Conservation (phyloP, 2,888 invertebrate genomes). For the Amiota mariae region DNA sequence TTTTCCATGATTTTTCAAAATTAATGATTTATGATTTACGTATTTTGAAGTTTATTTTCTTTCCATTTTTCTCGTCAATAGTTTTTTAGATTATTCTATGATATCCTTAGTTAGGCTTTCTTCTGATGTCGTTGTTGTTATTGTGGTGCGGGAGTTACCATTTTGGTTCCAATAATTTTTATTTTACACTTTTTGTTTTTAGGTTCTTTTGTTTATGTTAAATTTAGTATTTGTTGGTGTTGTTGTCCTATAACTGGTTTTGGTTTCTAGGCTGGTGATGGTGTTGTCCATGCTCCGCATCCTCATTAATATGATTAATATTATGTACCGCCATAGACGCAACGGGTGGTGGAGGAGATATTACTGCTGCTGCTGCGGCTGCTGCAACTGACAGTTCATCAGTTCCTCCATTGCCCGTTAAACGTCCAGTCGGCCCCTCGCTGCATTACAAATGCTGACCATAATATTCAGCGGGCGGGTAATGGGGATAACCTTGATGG, state of each 20-base stretch:
- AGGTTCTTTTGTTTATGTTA: background rate
- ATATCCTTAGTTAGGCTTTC: constrained; percentile 24
- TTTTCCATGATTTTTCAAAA: constrained; percentile 29
- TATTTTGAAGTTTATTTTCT: constrained; percentile 29
- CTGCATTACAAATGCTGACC: constrained; percentile 90
- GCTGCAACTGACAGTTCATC: constrained; percentile 35
- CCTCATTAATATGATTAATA: background rate
- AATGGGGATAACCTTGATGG: constrained; percentile 92
- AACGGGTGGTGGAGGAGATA: background rate
- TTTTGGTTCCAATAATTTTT: background rate
- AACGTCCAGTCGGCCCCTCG: constrained; percentile 31
- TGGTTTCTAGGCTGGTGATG: constrained; percentile 59
- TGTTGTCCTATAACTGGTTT: constrained; percentile 58
- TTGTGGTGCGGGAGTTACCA: constrained; percentile 3
- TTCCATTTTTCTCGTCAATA: constrained; percentile 22
- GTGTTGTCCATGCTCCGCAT: constrained; percentile 26
- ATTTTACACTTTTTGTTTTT: background rate
- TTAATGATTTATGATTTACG: constrained; percentile 6
- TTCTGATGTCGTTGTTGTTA: constrained; percentile 5
- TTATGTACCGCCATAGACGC: background rate
- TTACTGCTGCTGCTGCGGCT: constrained; percentile 22
- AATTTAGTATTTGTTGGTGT: constrained; percentile 19
- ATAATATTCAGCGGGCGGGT: constrained; percentile 94
- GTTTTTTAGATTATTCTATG: constrained; percentile 30
- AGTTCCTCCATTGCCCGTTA: constrained; percentile 8